Base-by-base conservation (phyloP, 1,140 invertebrate genomes). In the Drosophila subobscura region DNA sequence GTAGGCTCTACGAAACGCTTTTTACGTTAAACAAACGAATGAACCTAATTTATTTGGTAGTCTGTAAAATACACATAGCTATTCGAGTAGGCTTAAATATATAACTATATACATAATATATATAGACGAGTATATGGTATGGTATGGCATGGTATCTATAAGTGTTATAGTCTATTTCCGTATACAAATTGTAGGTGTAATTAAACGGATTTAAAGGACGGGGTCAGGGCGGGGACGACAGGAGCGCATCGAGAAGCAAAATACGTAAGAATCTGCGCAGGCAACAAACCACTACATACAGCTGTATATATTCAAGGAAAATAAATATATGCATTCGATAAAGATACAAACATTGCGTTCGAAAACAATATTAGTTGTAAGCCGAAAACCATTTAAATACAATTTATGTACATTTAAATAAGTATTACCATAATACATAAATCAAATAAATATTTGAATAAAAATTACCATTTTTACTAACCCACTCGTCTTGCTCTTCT, bases 1-100 rank as follows among this genome's bases (percentile, higher is more conserved):
- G 59, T 77, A 77, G 54, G 61, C 57, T 70, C 56, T 59, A 47
- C 29, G n/a, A 60, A 67, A 72, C 51, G 74, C 77, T 88, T 85
- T 77, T 85, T 71, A 81, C 58, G 73, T 77, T 77, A 64, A 86
- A 74, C 59, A 68, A 79, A 79, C 80, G 50, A 77, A 80, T 56
- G 46, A 80, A 86, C 68, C 51, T 85, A 81, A 85, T 81, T 85
- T 85, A 85, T 85, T 73, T 85, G 33, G 72, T 85, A 86, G 73
- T 52, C 40, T 85, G 81, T 85, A 86, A 77, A 37, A 81, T 81
- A 85, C 29, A 80, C 41, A 41, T 55, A 56, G 27, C 41, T 41
- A 33, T 54, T 42, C 10, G 33, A 41, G 45, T 55, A 73, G 22
- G 20, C 42, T 33, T 33, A 52, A 51, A 50, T 20, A 57, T 29